Conservation (phyloP, 2,888 invertebrate genomes). For the Keiferia lycopersicella region DNA sequence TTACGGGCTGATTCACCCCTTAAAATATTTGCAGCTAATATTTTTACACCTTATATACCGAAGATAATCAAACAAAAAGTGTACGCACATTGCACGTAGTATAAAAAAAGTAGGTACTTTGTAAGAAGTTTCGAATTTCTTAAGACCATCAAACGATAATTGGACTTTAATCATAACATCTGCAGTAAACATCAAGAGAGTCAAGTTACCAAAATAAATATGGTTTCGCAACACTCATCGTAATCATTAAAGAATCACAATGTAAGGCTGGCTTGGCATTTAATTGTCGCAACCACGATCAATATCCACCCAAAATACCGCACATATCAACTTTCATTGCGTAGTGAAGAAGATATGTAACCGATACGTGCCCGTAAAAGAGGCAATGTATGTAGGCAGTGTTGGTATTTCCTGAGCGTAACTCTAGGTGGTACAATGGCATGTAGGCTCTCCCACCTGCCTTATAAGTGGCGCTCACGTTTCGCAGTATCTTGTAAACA, state of each 20-base stretch:
- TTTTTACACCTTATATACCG: no score
- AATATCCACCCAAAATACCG: background rate
- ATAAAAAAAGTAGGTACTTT: no score
- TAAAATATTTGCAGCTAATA: no score
- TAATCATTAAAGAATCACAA: conserved; percentile 1
- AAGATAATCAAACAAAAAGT: no score
- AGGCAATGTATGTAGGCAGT: background rate
- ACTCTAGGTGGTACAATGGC: background rate
- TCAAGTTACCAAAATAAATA: background rate
- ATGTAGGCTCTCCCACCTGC: conserved; percentile 6
- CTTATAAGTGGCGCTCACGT: conserved; percentile 14
- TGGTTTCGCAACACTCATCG: background rate
- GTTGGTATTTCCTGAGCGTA: background rate
- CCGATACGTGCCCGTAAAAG: background rate
- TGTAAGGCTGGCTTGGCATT: conserved; percentile 5
- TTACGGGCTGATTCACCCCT: no score
- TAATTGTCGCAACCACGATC: background rate
- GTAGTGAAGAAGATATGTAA: background rate
- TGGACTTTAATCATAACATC: background rate
- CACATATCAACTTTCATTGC: background rate
- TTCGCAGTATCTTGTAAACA: conserved; percentile 10
- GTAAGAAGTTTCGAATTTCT: background rate
- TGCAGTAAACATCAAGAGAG: conserved; percentile 6
- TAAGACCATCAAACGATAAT: background rate
- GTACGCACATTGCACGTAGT: no score